Conservation (phyloP, 1,140 invertebrate species). For the Tetragonula clypearis region DNA sequence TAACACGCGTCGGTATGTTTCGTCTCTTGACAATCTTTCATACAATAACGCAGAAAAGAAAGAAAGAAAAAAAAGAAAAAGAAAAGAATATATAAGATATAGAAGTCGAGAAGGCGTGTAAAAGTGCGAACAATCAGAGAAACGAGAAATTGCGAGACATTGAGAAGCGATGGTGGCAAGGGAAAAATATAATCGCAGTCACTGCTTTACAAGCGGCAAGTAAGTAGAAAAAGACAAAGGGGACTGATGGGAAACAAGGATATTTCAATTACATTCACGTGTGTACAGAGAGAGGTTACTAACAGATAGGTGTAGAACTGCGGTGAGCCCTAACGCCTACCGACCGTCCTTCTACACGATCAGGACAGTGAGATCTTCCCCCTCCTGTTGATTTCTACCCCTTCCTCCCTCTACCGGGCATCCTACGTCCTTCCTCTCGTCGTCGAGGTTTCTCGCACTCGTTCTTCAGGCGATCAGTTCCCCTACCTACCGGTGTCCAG, state of each 20-base stretch:
- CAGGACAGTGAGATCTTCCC: conserved; percentile 19
- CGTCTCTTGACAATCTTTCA: no score
- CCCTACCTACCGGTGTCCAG: conserved; percentile 79
- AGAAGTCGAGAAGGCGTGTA: neutral
- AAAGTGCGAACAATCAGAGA: neutral
- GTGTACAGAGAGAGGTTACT: conserved; percentile 1
- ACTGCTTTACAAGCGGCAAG: no score
- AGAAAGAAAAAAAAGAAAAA: neutral
- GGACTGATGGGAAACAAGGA: conserved; percentile 25
- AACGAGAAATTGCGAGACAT: neutral
- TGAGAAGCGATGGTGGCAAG: no score
- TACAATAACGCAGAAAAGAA: neutral
- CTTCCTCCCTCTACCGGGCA: neutral
- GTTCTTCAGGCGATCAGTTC: conserved; percentile 76
- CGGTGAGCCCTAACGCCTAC: conserved; percentile 44
- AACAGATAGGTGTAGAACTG: conserved; percentile 6
- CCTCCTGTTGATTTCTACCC: conserved; percentile 1
- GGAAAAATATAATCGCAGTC: neutral
- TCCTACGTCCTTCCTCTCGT: conserved; percentile 19
- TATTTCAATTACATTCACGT: conserved; percentile 43
- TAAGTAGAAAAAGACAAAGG: neutral
- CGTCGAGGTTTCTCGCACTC: conserved; percentile 53
- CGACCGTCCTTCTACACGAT: conserved; percentile 34
- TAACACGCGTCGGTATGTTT: no score
- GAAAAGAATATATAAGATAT: neutral